These are phyloP conservation scores for Acanthaster planci DNA, from an alignment of 35 echinoderm and acorn worm species.

Conservation along the genomic window DNA sequence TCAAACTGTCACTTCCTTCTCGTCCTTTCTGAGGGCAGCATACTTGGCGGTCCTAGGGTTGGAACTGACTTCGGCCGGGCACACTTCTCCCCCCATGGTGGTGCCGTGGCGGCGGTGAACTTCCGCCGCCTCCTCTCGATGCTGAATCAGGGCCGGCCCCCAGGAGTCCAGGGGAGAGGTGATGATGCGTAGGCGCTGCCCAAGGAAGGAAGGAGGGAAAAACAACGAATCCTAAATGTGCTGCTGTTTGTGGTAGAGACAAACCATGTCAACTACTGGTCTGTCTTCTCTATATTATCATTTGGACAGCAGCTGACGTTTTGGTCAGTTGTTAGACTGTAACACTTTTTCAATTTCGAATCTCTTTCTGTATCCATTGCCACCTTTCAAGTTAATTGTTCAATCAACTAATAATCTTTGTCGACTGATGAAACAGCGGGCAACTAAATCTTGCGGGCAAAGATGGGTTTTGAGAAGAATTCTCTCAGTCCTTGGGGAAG, in stretches of 20 bases:
- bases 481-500: too few species aligned
- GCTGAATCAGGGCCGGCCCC: constrained; percentile 80
- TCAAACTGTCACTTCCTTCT: neutral
- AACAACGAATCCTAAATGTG: neutral
- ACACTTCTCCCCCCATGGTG: constrained; percentile 83
- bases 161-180: constrained; percentile 58
- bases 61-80: neutral
- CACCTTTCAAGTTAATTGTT: too few species aligned
- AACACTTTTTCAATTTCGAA: too few species aligned
- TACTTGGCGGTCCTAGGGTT: neutral
- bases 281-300: too few species aligned
- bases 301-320: too few species aligned
- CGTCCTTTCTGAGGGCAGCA: neutral
- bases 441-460: too few species aligned
- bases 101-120: constrained; percentile 64
- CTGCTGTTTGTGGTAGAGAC: too few species aligned
- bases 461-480: too few species aligned
- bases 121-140: constrained; percentile 70
- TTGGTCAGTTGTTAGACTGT: too few species aligned
- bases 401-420: too few species aligned
- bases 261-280: neutral
- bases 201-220: neutral
- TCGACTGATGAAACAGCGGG: too few species aligned
- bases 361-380: too few species aligned
- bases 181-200: constrained; percentile 54